Percentiles rank a stretch among this genome's conserved stretches.
These are phyloP conservation scores for Synergus umbraculus DNA, from an alignment of 2,888 invertebrate genomes.

Conservation along the genomic window DNA sequence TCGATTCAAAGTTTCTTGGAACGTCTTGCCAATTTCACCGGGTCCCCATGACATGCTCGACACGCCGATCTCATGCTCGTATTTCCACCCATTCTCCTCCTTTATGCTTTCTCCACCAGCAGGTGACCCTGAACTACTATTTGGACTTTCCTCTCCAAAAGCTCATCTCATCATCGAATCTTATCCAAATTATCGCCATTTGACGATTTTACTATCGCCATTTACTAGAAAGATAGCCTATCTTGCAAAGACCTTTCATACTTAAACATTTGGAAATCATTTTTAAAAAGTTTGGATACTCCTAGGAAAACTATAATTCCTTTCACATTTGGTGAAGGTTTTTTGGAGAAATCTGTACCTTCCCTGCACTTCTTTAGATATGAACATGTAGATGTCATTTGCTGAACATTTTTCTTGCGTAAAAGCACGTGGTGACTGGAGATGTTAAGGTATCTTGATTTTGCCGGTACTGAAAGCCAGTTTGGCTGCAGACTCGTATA, in stretches of 20 bases:
- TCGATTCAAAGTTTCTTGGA: slow-evolving; percentile 74
- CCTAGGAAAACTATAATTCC: not conserved
- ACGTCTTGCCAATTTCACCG: slow-evolving; percentile 73
- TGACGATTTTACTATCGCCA: not conserved
- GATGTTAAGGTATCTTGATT: slow-evolving; percentile 41
- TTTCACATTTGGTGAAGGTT: not conserved
- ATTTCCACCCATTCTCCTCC: slow-evolving; percentile 49
- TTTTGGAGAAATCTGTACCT: no score
- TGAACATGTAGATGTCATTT: not conserved
- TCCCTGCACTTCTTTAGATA: not conserved
- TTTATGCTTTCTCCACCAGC: slow-evolving; percentile 33
- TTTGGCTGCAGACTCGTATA: slow-evolving; percentile 53
- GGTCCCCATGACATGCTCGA: slow-evolving; percentile 61
- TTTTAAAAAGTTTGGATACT: not conserved
- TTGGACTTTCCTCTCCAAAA: not conserved
- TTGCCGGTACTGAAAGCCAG: slow-evolving; percentile 48
- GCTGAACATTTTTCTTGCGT: not conserved
- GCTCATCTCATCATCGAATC: not conserved
- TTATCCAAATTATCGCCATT: not conserved
- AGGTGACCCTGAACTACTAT: slow-evolving; percentile 11
- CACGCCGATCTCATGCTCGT: slow-evolving; percentile 53
- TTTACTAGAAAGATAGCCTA: not conserved
- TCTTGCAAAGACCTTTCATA: not conserved
- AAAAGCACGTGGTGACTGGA: slow-evolving; percentile 22
- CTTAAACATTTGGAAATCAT: not conserved